phyloP scores from a whole-genome alignment of 2,888 invertebrate genomes.

The Chirona hameri region DNA sequence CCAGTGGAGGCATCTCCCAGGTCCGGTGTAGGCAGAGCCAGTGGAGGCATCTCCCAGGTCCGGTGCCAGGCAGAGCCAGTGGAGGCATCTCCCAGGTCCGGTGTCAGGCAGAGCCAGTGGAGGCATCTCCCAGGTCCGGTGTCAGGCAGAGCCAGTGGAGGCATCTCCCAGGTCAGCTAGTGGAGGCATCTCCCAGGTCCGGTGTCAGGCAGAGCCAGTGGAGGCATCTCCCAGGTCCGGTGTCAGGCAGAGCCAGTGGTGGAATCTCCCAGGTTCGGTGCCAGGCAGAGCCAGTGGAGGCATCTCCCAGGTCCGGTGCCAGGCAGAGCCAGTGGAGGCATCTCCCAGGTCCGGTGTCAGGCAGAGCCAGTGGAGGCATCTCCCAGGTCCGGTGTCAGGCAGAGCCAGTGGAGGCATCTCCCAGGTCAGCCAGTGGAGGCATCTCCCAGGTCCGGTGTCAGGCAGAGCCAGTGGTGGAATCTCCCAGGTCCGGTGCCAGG shows the following conservation, averaged over 20 bases:
- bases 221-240: not conserved
- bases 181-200: not conserved
- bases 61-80: conserved; percentile 39
- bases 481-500: conserved; percentile 33
- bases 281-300: conserved; percentile 39
- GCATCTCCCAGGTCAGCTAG: not conserved
- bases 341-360: too few species aligned
- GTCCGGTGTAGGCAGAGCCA: conserved; percentile 26
- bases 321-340: conserved; percentile 39
- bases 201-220: conserved; percentile 39
- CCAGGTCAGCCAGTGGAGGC: not conserved
- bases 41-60: not conserved
- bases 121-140: not conserved
- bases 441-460: too few species aligned
- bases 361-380: conserved; percentile 39
- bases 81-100: not conserved
- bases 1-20: not conserved
- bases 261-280: not conserved
- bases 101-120: conserved; percentile 39
- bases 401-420: conserved; percentile 27
- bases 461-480: conserved; percentile 39
- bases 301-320: too few species aligned
- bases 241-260: conserved; percentile 39
- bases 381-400: conserved; percentile 37
- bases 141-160: conserved; percentile 39